These are phyloP conservation scores for Papilio machaon DNA, from an alignment of 1,140 invertebrate genomes.

Conservation along the genomic window DNA sequence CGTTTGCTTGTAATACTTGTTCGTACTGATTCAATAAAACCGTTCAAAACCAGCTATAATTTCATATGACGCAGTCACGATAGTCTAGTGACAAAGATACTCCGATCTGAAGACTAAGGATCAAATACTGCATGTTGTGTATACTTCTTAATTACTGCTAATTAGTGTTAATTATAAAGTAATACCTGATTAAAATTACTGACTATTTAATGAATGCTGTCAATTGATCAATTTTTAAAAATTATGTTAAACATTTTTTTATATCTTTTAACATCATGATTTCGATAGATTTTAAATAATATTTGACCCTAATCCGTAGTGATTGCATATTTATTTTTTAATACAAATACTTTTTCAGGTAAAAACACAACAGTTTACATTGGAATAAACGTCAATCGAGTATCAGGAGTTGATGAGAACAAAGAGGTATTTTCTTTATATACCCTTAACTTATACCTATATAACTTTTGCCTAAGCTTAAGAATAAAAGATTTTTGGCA, in stretches of 20 bases:
- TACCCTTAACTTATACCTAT: not conserved
- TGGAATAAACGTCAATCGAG: conserved; percentile 83
- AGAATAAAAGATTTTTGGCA: too few relatives aligned
- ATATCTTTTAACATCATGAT: too few relatives aligned
- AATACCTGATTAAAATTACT: too few relatives aligned
- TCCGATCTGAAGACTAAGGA: not conserved
- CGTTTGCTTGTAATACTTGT: conserved; percentile 53
- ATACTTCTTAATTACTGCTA: too few relatives aligned
- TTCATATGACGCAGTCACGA: conserved; percentile 25
- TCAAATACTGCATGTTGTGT: not conserved
- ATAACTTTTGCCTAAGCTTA: too few relatives aligned
- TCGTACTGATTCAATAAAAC: conserved; percentile 57
- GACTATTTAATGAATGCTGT: too few relatives aligned
- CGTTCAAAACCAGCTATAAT: conserved; percentile 31
- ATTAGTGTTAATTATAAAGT: too few relatives aligned
- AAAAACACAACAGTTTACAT: conserved; percentile 83
- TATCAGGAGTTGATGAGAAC: conserved; percentile 84
- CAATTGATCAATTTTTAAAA: too few relatives aligned
- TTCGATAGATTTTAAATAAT: too few relatives aligned
- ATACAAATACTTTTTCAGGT: conserved; percentile 68
- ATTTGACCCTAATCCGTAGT: too few relatives aligned
- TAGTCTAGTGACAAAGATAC: not conserved
- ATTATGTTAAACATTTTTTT: too few relatives aligned
- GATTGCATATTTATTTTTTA: conserved; percentile 34
- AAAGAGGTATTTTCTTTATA: conserved; percentile 79